Evolutionary conservation across 2,797 vertebrate species (phyloP).

Genomic region (Phataginus tricuspis): DNA sequence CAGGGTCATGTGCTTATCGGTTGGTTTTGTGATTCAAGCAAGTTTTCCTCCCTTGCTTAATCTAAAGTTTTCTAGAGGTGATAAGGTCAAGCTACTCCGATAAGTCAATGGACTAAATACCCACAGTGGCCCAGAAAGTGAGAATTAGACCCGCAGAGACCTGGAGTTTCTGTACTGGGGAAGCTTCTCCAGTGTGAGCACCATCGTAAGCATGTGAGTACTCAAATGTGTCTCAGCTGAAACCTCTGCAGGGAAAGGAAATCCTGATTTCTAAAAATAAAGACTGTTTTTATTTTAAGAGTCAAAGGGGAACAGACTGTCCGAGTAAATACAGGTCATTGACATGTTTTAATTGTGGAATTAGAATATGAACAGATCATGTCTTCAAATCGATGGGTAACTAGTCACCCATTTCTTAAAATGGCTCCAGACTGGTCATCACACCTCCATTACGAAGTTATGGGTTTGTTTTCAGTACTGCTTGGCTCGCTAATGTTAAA

Average conservation of each 20-base stretch:
- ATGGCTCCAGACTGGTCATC: neutral
- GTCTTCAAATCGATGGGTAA: neutral
- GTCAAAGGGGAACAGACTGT: constrained; percentile 63
- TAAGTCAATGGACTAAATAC: neutral
- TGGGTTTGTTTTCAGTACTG: neutral
- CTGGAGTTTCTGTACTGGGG: neutral
- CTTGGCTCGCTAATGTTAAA: neutral
- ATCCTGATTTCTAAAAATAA: constrained; percentile 84
- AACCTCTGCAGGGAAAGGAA: constrained; percentile 78
- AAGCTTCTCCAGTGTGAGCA: neutral
- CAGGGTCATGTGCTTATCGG: neutral
- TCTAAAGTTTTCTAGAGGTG: neutral
- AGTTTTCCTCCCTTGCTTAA: neutral
- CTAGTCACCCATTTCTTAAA: neutral
- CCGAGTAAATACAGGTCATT: constrained; percentile 67
- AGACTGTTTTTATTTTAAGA: constrained; percentile 81
- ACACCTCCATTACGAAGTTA: neutral
- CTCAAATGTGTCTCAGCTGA: constrained; percentile 59
- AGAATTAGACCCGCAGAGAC: neutral
- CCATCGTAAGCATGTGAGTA: constrained; percentile 55
- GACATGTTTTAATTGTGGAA: constrained; percentile 54
- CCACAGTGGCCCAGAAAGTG: neutral
- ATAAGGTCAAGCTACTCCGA: neutral
- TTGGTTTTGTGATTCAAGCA: neutral
- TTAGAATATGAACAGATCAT: constrained; percentile 37